Evolutionary conservation across 2,888 invertebrate genomes (phyloP), one percentile per base, ranked within the genome.

Genomic region (Drosophila yooni): DNA sequence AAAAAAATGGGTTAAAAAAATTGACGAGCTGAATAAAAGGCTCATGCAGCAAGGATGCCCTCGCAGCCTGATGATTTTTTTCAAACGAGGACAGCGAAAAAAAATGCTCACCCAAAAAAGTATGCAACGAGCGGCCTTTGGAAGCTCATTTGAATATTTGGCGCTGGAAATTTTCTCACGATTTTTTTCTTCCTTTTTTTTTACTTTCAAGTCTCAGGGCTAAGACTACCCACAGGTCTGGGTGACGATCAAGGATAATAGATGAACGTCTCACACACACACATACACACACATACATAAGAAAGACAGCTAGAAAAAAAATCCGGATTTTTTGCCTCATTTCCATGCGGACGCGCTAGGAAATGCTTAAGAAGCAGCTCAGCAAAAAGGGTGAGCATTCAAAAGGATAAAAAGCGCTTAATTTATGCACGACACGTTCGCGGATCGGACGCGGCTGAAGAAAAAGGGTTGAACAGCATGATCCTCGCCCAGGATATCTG

Each of bases 241-340:
- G 86, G 82, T 88, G 88, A 83, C 89, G 84, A 84, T 83, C 88
- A 81, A 90, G 79, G 75, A 90, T 82, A 85, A 76, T 69, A 70
- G 62, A 61, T 70, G 59, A 68, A 73, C 61, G 77, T 71, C 64
- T 70, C 70, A 70, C 69, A 86, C 61, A 68, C 43, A 63, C 64
- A 48, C 34, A 73, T 8, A 43, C 43, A 21, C 58, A 72, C 66
- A 83, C 69, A 60, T 31, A 73, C 21, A 73, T 48, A 69, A 79
- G 69, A 62, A 79, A 86, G 74, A 79, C 79, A 82, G 71, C 65
- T 25, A 60, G 69, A 34, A 54, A 91, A 91, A 89, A 92, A 92
- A 91, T 90, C 89, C 87, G 78, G 88, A 84, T 86, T 92, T 92
- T 91, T 91, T 92, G 79, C 91, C 89, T 90, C 87, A 89, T 91